phyloP scores from a whole-genome alignment of 2,113 vertebrate genomes.

The Hemichromis elongatus region DNA sequence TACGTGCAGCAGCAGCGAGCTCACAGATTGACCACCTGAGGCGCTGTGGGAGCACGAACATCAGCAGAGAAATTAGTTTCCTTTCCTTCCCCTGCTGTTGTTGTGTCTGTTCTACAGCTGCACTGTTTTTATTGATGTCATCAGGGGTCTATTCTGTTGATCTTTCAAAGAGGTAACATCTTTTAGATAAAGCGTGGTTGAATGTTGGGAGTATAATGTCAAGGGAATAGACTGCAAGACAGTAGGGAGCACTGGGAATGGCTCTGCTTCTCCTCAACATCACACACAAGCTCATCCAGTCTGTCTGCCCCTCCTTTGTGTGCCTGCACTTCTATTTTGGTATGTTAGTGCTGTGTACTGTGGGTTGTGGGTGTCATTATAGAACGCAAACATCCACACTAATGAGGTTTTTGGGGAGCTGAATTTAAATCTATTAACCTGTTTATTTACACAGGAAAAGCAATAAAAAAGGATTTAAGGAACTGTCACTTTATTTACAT shows the following conservation, averaged over 20 bases:
- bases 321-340: conserved; percentile 40
- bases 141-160: conserved; percentile 54
- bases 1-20: conserved; percentile 5
- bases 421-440: conserved; percentile 26
- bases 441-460: conserved; percentile 16
- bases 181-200: conserved; percentile 3
- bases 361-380: conserved; percentile 20
- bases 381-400: conserved; percentile 4
- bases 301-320: conserved; percentile 3
- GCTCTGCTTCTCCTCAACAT: conserved; percentile 30
- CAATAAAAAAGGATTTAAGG: neutral
- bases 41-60: conserved; percentile 41
- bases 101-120: conserved; percentile 23
- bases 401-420: conserved; percentile 29
- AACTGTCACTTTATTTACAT: conserved; percentile 7
- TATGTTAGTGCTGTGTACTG: conserved; percentile 22
- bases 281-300: conserved; percentile 8
- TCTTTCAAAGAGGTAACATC: conserved; percentile 42
- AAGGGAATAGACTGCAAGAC: conserved; percentile 28
- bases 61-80: conserved; percentile 43
- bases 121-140: conserved; percentile 44
- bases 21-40: conserved; percentile 51
- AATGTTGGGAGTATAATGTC: conserved; percentile 33
- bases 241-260: neutral
- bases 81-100: neutral